Base-by-base conservation (phyloP, 2,888 invertebrate genomes). In the Pandemis cinnamomeana region DNA sequence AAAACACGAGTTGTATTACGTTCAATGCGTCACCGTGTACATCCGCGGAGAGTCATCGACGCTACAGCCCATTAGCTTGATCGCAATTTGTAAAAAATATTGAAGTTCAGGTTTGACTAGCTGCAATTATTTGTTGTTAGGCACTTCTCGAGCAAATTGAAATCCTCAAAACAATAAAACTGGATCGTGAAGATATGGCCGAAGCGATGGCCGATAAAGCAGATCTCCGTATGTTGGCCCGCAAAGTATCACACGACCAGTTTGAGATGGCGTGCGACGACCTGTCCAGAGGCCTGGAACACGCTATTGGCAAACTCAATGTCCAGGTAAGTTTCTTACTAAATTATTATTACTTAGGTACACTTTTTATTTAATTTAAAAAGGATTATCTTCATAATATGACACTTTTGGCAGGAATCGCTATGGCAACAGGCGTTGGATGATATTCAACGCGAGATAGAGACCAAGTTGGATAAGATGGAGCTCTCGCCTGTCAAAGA, bases 121-220 rank as follows among this genome's bases (percentile, higher is more conserved):
- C n/a, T 13, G 6, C 1, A 51, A 51, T 13, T 5, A 13, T 13
- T 51, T 51, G 7, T 13, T 41, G 46, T 8, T 36, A 96, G 96
- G 91, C 94, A 10, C 84, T 96, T 63, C 82, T 95, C 71, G 96
- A 96, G 84, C 96, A 96, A 90, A 95, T 96, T 64, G 96, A 96
- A 80, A 80, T 96, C 13, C 82, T 97, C 77, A 96, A 96, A 81
- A 94, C 93, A 0, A 91, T 95, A 0, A 97, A 97, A 87, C 95
- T 97, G 5, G 96, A 97, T 79, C 95, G 96, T 76, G 96, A 96
- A 79, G 96, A 96, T 79, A 93, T 97, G 79, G 95, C 96, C 73
- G 96, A 96, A 76, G 95, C 96, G 2, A 91, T 97, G 79, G 96
- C 97, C 0, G 96, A 96, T 72, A 97, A 97, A 87, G 97, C 97